These are phyloP conservation scores for Numenius arquata DNA, from an alignment of 2,113 vertebrate genomes.

Conservation along the genomic window DNA sequence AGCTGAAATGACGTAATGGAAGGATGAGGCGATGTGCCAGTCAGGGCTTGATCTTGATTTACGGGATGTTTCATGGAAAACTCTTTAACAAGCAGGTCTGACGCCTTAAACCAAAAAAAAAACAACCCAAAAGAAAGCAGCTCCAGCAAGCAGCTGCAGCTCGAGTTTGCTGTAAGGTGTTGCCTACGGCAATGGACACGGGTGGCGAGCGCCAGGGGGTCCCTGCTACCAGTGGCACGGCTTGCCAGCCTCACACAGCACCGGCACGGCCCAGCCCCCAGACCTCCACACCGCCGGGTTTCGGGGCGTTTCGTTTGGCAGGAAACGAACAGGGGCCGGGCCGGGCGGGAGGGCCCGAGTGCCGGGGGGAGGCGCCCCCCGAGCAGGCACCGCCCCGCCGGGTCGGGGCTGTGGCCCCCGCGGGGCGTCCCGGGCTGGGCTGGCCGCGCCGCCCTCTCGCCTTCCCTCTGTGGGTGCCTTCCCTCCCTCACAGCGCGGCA, in stretches of 20 bases:
- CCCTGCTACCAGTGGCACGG: background rate
- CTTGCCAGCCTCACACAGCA: background rate
- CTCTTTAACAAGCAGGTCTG: background rate
- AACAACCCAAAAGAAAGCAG: too few species aligned
- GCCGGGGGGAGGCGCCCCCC: background rate
- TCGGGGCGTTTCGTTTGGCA: fast-evolving
- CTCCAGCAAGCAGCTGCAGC: too few species aligned
- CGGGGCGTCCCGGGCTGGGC: background rate
- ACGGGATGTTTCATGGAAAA: background rate
- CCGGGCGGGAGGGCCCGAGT: fast-evolving
- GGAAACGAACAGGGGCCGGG: fast-evolving
- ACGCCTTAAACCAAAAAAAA: background rate
- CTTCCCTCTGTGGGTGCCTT: background rate
- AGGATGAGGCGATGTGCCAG: background rate
- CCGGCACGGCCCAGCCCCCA: background rate
- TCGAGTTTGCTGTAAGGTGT: fast-evolving
- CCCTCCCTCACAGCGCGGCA: background rate
- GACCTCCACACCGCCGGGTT: fast-evolving
- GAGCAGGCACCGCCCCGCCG: background rate
- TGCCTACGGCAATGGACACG: background rate
- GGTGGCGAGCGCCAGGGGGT: background rate
- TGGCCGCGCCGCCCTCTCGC: background rate
- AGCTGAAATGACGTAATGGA: background rate
- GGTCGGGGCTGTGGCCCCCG: too few species aligned
- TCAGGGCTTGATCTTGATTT: background rate